Base-by-base conservation (phyloP, 1,140 invertebrate genomes). In the Plodia interpunctella region DNA sequence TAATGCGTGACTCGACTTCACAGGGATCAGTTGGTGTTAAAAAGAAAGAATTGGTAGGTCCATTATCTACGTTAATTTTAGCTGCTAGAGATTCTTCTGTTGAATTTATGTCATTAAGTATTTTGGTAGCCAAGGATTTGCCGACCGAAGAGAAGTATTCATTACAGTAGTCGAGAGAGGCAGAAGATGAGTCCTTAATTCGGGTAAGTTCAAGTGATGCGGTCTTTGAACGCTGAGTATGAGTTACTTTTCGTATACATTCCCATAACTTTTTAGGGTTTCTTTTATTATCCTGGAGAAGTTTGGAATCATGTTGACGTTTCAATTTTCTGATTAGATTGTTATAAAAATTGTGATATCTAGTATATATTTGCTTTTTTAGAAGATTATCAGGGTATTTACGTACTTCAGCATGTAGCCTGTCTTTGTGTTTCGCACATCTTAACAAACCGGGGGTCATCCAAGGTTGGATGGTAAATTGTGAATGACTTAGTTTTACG, bases 301-400 rank as follows among this genome's bases (percentile, higher is more conserved):
- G n/a, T 13, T 52, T 32, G 5, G 15, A 21, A 11, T 59, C 50
- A 21, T 59, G 19, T 10, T 53, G 19, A 0, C 9, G 1, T 20
- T 59, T 59, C 4, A 59, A 5, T 59, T 59, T 59, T 21, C 35
- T 18, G 0, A 59, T 6, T 11, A 59, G 10, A 9, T 49, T 28
- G 9, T 52, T 32, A 15, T 35, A 59, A 18, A 59, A 59, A 28
- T 59, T 59, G 9, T 50, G 25, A 38, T 59, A 59, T 11, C 57
- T 15, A n/a, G 18, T 53, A 35, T 59, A 59, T 4, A 44, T 53
- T 11, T 52, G 32, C 17, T 6, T 53, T 13, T 19, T 35, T 18
- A 44, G n/a, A 13, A n/a, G 1, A 59, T 59, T 25, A 19, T 20
- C 15, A 13, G 57, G 57, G 8, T 52, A 10, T 32, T 59, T 59